Base-by-base conservation (phyloP, 1,140 invertebrate genomes). In the Babylonia areolata region DNA sequence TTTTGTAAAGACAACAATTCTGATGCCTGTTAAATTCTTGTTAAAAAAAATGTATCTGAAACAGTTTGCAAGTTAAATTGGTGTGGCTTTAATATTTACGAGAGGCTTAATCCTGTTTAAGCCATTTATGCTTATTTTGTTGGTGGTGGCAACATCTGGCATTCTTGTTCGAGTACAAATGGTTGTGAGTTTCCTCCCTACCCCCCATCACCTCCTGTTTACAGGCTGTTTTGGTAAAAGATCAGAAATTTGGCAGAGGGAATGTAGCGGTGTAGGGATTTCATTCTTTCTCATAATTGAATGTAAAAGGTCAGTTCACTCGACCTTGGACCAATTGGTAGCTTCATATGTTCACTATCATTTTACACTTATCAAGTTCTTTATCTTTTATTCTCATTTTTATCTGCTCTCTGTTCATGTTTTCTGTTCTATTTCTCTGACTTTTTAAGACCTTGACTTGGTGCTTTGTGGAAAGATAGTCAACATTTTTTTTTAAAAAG, bases 381-480 rank as follows among this genome's bases (percentile, higher is more conserved):
- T 73, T n/a, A 35, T 37, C 28, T 37, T 40, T 42, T 40, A 20
- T 39, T 77, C 33, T n/a, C n/a, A n/a, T 73, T 31, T 73, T 73
- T n/a, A 35, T 37, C 28, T 37, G 17, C 28, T 40, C 23, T 39
- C 40, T 11, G 9, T 40, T 39, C 33, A 28, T 28, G 40, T 40
- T 77, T 15, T 73, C 71, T 73, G 75, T 77, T 51, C 46, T 40
- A 33, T 77, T 77, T 77, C 37, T 77, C 23, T 77, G 11, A 39
- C 23, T 42, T 40, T 40, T 77, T 42, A 28, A 37, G 75, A 77
- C 75, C 37, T 77, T 77, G 35, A 77, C 33, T 37, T 77, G 75
- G 75, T 77, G 75, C 75, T 77, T 40, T 64, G 58, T 64, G 58
- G 58, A 40, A 77, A 77, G 40, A 73, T 17, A 33, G 31, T 73